Percentiles rank a stretch among this genome's conserved stretches.
Conservation (phyloP, 2,888 invertebrate genomes). For the Netelia fuscicornis region DNA sequence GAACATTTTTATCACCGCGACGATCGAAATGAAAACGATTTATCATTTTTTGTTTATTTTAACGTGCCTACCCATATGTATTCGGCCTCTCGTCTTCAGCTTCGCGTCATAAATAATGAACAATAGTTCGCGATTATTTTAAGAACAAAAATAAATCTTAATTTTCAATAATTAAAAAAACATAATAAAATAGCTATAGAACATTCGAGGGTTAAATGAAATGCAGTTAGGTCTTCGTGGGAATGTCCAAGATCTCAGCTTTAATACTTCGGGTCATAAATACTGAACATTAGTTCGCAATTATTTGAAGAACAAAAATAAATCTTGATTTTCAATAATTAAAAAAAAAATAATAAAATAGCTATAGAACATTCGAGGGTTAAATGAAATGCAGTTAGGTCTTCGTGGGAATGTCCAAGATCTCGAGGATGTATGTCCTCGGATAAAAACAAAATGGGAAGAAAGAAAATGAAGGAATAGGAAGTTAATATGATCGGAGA, state of each 20-base stretch:
- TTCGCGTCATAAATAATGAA: too few species aligned
- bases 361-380: constrained; percentile 7
- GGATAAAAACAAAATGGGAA: constrained; percentile 8
- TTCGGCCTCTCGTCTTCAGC: too few species aligned
- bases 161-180: not conserved
- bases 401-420: constrained; percentile 44
- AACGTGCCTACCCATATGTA: too few species aligned
- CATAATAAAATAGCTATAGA: not conserved
- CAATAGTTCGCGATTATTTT: not conserved
- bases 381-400: constrained; percentile 40
- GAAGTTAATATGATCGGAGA: constrained; percentile 48
- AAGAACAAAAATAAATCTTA: not conserved
- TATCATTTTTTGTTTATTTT: too few species aligned
- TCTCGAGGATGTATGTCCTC: constrained; percentile 16
- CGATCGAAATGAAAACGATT: not conserved
- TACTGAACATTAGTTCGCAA: not conserved
- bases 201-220: constrained; percentile 39
- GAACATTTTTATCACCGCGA: not conserved
- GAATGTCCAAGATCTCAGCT: constrained; percentile 42
- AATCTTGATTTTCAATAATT: not conserved
- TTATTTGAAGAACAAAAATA: not conserved
- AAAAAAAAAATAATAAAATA: not conserved
- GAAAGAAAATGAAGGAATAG: not conserved
- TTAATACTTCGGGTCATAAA: too few species aligned
- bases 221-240: constrained; percentile 14